Percentiles rank a stretch among this genome's conserved stretches.
phyloP scores from a whole-genome alignment of 2,113 vertebrate species.

The Brienomyrus brachyistius region DNA sequence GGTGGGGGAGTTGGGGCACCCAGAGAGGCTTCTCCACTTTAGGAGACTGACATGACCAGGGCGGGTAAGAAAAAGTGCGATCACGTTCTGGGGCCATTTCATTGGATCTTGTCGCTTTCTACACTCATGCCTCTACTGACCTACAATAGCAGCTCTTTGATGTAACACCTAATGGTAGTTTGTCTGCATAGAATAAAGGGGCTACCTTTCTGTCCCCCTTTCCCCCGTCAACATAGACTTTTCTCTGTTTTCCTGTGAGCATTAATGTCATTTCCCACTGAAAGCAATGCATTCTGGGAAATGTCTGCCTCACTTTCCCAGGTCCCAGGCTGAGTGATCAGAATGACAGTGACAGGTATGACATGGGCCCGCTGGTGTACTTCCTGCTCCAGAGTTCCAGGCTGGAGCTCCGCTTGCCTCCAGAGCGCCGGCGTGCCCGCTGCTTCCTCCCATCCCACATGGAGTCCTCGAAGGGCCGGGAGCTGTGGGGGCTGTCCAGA shows the following conservation, averaged over 20 bases:
- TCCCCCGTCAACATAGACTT: background rate
- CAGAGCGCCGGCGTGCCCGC: constrained; percentile 48
- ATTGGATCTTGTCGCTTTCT: constrained; percentile 25
- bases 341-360: constrained; percentile 71
- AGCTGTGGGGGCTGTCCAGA: constrained; percentile 59
- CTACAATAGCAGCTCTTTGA: constrained; percentile 42
- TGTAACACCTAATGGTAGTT: constrained; percentile 41
- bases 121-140: constrained; percentile 43
- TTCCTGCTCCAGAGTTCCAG: constrained; percentile 70
- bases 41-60: background rate
- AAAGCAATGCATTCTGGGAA: constrained; percentile 6
- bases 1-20: background rate
- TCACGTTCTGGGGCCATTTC: constrained; percentile 32
- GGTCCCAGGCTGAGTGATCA: constrained; percentile 50
- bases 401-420: constrained; percentile 63
- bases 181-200: constrained; percentile 61
- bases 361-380: constrained; percentile 72
- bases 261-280: constrained; percentile 1
- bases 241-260: constrained; percentile 28
- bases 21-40: background rate
- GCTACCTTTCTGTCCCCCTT: constrained; percentile 30
- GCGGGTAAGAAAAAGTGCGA: constrained; percentile 32
- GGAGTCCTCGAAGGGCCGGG: constrained; percentile 58
- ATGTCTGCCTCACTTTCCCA: constrained; percentile 15
- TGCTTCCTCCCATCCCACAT: constrained; percentile 62